Percentiles rank a stretch among this genome's conserved stretches.
phyloP scores from a whole-genome alignment of 2,113 vertebrate species.

The Serilophus lunatus region DNA sequence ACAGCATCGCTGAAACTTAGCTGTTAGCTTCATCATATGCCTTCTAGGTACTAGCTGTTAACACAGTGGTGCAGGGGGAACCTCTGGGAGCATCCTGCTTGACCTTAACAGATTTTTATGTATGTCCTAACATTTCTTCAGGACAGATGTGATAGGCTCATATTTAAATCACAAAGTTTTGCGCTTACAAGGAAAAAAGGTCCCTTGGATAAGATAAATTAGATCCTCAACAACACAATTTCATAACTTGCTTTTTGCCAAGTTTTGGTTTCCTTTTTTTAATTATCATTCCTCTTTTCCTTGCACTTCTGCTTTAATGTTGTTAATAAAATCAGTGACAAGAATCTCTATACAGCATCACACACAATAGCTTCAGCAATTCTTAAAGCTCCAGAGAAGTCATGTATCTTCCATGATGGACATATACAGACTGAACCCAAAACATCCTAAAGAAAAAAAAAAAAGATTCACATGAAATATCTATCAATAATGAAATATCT shows the following conservation, averaged over 20 bases:
- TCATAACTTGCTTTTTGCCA: not conserved
- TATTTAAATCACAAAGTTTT: not conserved
- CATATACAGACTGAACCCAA: rapidly evolving
- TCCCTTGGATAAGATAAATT: not conserved
- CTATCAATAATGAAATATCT: not conserved
- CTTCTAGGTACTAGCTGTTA: not conserved
- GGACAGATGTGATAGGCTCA: not conserved
- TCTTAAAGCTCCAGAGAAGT: not conserved
- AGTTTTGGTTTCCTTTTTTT: not conserved
- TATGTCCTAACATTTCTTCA: not conserved
- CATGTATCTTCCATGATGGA: not conserved
- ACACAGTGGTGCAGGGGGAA: not conserved
- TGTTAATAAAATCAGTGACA: not conserved
- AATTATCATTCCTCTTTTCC: not conserved
- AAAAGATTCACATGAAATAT: not conserved
- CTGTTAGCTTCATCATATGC: not conserved
- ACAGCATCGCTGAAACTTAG: not conserved
- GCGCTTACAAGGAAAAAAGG: not conserved
- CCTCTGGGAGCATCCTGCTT: not conserved
- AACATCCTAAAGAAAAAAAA: not conserved
- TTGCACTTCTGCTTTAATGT: not conserved
- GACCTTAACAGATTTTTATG: not conserved
- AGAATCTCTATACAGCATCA: not conserved
- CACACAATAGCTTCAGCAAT: not conserved
- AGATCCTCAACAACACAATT: not conserved